Conservation (phyloP, 1,140 invertebrate species). For the Marisa cornuarietis region DNA sequence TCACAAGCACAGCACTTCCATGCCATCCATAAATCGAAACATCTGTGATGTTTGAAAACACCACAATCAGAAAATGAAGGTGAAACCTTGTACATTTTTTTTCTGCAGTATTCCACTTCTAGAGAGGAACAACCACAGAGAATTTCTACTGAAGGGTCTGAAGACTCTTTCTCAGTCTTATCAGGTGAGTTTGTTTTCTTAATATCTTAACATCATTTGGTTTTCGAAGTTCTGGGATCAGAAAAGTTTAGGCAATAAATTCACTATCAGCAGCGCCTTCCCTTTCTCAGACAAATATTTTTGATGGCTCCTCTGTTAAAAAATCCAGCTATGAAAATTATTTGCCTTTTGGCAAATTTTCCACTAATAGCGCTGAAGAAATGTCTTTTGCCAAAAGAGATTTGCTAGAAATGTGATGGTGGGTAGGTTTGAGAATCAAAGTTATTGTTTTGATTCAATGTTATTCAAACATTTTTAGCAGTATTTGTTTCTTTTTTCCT, state of each 20-base stretch:
- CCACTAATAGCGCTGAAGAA: no score
- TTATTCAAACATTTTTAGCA: neutral
- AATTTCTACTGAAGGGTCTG: slow-evolving; percentile 77
- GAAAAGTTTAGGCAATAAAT: neutral
- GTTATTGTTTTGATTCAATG: neutral
- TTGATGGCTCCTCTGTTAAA: no score
- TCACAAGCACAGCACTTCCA: no score
- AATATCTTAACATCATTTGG: no score
- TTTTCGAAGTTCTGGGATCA: neutral
- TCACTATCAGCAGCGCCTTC: no score
- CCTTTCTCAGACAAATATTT: no score
- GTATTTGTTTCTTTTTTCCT: neutral
- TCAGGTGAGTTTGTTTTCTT: slow-evolving; percentile 68
- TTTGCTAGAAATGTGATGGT: neutral
- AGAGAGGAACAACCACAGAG: slow-evolving; percentile 46
- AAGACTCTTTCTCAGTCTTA: slow-evolving; percentile 75
- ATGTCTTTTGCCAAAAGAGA: slow-evolving; percentile 27
- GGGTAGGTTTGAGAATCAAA: neutral
- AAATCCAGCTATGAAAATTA: neutral
- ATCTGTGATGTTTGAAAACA: slow-evolving; percentile 17
- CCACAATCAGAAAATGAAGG: slow-evolving; percentile 20
- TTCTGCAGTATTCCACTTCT: slow-evolving; percentile 44
- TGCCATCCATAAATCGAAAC: no score
- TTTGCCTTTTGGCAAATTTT: neutral
- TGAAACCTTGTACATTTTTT: neutral